A percentile compares a stretch with the other conserved stretches of the same genome.
Conservation (phyloP, 2,888 invertebrate genomes). For the Diaprepes abbreviatus region DNA sequence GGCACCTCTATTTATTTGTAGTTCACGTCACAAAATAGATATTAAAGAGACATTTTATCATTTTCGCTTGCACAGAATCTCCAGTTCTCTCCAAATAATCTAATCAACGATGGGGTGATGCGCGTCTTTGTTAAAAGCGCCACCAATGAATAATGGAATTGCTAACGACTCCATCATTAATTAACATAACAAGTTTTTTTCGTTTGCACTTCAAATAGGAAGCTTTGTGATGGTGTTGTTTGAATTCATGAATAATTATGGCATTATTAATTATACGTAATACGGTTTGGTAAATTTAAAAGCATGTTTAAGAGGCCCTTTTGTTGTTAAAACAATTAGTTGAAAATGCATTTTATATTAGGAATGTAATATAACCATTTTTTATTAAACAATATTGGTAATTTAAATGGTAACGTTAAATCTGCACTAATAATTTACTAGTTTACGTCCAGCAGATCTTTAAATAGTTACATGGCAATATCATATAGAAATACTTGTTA, state of each 20-base stretch:
- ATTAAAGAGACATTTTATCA: not conserved
- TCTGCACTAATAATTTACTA: too few species aligned
- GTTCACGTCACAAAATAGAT: not conserved
- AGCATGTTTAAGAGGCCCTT: too few species aligned
- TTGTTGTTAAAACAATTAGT: too few species aligned
- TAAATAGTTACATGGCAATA: too few species aligned
- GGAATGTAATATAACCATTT: too few species aligned
- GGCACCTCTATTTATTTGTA: not conserved
- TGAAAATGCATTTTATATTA: too few species aligned
- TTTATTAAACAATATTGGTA: too few species aligned
- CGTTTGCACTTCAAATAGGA: not conserved
- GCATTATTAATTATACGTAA: too few species aligned
- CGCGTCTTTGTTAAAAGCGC: not conserved
- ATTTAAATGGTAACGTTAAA: too few species aligned
- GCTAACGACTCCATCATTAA: slow-evolving; percentile 4
- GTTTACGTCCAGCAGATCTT: too few species aligned
- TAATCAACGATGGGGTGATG: not conserved
- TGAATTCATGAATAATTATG: not conserved
- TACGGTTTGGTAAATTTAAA: too few species aligned
- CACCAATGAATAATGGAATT: slow-evolving; percentile 3
- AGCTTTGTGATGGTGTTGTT: not conserved
- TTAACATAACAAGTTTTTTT: slow-evolving; percentile 8
- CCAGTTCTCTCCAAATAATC: not conserved
- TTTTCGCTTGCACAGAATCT: not conserved
- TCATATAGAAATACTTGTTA: too few species aligned